Evolutionary conservation across 2,797 vertebrate genomes (phyloP).

Genomic region (Sebastiscus albofasciatus): DNA sequence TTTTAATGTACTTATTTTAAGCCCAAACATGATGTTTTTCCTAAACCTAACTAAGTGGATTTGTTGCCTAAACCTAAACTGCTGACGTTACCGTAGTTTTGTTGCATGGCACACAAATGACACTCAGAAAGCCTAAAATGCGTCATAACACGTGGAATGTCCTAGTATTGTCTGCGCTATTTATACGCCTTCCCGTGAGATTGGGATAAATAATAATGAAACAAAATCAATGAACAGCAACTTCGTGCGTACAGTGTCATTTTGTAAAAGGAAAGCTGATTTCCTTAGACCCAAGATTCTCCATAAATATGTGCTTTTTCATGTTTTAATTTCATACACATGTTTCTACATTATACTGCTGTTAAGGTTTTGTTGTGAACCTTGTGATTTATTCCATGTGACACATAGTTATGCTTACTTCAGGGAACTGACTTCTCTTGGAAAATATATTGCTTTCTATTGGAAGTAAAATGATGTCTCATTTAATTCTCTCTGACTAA

Average conservation of each 20-base stretch:
- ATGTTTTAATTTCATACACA: background rate
- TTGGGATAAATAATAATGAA: background rate
- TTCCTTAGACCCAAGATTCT: background rate
- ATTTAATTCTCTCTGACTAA: conserved; percentile 17
- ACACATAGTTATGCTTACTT: background rate
- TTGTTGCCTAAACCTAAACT: no score
- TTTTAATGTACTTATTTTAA: no score
- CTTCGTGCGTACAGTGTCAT: background rate
- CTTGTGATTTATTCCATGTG: background rate
- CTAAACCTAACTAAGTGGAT: no score
- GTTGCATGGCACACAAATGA: no score
- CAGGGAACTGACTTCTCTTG: background rate
- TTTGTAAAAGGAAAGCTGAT: background rate
- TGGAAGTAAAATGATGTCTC: background rate
- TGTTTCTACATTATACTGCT: background rate
- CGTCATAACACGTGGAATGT: no score
- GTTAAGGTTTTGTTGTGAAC: background rate
- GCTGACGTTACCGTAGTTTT: no score
- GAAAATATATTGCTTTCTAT: conserved; percentile 3
- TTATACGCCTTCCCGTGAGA: no score
- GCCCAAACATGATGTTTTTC: no score
- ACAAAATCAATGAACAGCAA: background rate
- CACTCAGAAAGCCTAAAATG: no score
- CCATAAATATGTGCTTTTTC: background rate
- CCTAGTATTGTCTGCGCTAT: no score